Percentiles rank a stretch among this genome's conserved stretches.
Conservation (phyloP, 2,113 vertebrate genomes). For the Paracanthobrama guichenoti region DNA sequence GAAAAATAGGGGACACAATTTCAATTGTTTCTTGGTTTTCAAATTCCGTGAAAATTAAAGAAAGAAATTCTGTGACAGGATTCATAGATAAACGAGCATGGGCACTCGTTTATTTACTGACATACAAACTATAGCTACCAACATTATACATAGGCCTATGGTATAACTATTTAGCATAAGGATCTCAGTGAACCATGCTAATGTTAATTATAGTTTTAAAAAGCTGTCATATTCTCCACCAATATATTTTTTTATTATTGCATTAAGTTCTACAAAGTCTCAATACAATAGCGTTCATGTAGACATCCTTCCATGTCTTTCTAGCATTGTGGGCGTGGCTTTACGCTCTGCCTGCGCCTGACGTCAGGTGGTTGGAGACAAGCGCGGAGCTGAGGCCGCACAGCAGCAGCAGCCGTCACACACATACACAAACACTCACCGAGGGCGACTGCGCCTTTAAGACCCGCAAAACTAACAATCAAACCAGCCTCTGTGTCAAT, state of each 20-base stretch:
- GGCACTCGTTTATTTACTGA: background rate
- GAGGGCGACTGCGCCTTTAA: constrained; percentile 68
- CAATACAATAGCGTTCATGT: background rate
- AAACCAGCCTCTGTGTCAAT: constrained; percentile 42
- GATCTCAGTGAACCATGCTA: background rate
- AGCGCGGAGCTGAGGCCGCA: constrained; percentile 52
- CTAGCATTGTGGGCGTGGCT: constrained; percentile 57
- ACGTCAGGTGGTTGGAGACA: constrained; percentile 57
- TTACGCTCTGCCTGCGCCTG: constrained; percentile 50
- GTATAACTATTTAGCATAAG: background rate
- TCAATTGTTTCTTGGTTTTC: background rate
- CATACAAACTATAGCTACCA: background rate
- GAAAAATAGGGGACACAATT: background rate
- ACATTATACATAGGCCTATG: background rate
- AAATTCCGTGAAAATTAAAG: background rate
- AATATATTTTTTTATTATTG: background rate
- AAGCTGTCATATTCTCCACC: background rate
- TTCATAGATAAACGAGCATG: background rate
- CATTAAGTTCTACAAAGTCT: background rate
- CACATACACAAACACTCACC: background rate
- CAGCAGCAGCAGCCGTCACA: constrained; percentile 51
- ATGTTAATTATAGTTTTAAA: background rate
- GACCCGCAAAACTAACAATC: constrained; percentile 61
- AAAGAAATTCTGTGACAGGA: background rate
- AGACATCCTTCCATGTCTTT: background rate